Base-by-base conservation (phyloP, 2,888 invertebrate genomes). In the Tetramorium bicarinatum region DNA sequence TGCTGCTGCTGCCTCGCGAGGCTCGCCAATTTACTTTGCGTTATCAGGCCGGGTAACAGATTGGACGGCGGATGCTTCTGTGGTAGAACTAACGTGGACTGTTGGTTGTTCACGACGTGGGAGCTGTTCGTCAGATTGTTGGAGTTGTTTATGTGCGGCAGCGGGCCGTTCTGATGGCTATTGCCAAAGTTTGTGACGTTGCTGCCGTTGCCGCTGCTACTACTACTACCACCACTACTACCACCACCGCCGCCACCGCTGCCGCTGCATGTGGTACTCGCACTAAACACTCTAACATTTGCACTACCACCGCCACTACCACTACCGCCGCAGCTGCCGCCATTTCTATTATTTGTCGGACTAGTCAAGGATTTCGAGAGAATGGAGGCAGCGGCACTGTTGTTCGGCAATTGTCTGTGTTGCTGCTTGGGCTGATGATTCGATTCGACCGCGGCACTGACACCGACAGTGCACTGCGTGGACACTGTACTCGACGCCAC, bases 351-450 rank as follows among this genome's bases (percentile, higher is more conserved):
- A 91, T 93, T 94, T 86, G 93, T 93, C 88, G 94, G 93, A 94
- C 94, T 94, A 94, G 93, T 94, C 92, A 94, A 89, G 85, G 94
- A 94, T 91, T 94, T 94, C 66, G 94, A 94, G 76, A 94, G 89
- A 92, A 94, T 93, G 79, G 94, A 94, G 87, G 93, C 92, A 85
- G 89, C 80, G 77, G 83, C 90, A 85, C 87, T 90, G 81, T 92
- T 93, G 85, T 93, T 93, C 67, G 89, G 85, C 76, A 93, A 91
- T 88, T 93, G 94, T 92, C 92, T 92, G 83, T 93, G 91, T 75
- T 87, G 91, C 29, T 91, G 90, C 77, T 91, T 91, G 82, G 85
- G 80, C 64, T 93, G 93, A 81, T 93, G 89, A 88, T 92, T 92
- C 67, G 90, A 87, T 52, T 92, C 92, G 71, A 87, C 77, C 76